Conservation (phyloP, 1,140 invertebrate genomes). For the Scaptomyza montana region DNA sequence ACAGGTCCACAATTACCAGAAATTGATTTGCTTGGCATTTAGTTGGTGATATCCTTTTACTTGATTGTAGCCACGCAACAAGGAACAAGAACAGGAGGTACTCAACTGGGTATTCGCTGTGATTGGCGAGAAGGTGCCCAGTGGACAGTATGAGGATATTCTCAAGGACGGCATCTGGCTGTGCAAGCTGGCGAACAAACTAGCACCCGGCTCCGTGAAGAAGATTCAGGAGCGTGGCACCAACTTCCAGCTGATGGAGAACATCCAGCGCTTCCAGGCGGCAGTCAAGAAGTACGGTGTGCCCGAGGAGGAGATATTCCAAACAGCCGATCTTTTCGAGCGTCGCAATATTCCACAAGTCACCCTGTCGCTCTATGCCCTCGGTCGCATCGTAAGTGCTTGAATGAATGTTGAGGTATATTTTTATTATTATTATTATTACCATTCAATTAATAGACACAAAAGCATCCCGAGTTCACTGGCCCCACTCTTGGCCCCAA, state of each 20-base stretch:
- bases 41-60: slow-evolving; percentile 53
- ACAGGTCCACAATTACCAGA: slow-evolving; percentile 56
- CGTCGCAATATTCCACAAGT: slow-evolving; percentile 98
- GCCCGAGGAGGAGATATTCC: slow-evolving; percentile 98
- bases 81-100: slow-evolving; percentile 95
- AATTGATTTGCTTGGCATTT: slow-evolving; percentile 62
- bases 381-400: slow-evolving; percentile 94
- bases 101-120: slow-evolving; percentile 95
- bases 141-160: slow-evolving; percentile 94
- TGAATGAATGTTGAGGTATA: no score
- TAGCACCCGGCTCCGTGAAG: slow-evolving; percentile 96
- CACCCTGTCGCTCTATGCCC: slow-evolving; percentile 93
- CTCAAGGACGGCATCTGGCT: slow-evolving; percentile 96
- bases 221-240: slow-evolving; percentile 98
- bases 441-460: slow-evolving; percentile 86
- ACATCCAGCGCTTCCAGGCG: slow-evolving; percentile 97
- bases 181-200: slow-evolving; percentile 97
- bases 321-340: slow-evolving; percentile 99
- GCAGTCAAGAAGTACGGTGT: slow-evolving; percentile 97
- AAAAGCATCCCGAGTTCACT: slow-evolving; percentile 96
- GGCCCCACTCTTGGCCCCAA: slow-evolving; percentile 96
- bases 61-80: slow-evolving; percentile 90
- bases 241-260: slow-evolving; percentile 99
- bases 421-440: background rate
- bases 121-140: slow-evolving; percentile 93